Conservation (phyloP, 2,113 vertebrate species). For the Amia ocellicauda region DNA sequence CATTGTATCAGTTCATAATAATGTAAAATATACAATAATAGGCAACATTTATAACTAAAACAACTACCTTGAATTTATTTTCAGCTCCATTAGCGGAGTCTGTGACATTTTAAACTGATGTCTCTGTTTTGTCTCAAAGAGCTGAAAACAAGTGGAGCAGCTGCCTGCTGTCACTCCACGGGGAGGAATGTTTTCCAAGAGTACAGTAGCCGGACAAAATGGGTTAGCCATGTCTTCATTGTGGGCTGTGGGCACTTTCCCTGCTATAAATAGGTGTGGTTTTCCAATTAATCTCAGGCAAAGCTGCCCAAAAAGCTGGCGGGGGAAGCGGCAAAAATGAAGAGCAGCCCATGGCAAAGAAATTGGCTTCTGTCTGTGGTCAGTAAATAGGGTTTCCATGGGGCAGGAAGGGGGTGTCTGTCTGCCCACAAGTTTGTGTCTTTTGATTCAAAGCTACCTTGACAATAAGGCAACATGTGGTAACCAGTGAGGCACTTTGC, state of each 20-base stretch:
- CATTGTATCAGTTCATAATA: too few relatives aligned
- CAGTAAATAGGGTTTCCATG: not conserved
- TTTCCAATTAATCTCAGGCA: not conserved
- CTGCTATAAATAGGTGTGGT: constrained; percentile 2
- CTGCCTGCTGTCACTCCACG: not conserved
- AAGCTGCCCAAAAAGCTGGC: not conserved
- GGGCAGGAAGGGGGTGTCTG: not conserved
- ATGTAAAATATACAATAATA: too few relatives aligned
- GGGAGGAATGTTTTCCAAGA: not conserved
- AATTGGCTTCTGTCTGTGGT: not conserved
- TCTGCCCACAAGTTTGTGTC: not conserved
- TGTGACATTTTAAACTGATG: too few relatives aligned
- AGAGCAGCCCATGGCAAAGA: not conserved
- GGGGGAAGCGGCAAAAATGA: not conserved
- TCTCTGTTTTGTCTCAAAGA: too few relatives aligned
- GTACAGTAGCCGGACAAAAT: not conserved
- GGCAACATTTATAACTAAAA: too few relatives aligned
- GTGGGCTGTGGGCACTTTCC: not conserved
- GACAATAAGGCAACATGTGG: too few relatives aligned
- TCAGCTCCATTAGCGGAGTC: too few relatives aligned
- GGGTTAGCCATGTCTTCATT: not conserved
- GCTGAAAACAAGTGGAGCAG: too few relatives aligned
- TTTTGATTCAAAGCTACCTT: not conserved
- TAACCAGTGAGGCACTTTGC: too few relatives aligned
- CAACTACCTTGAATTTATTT: too few relatives aligned